Evolutionary conservation across 2,888 invertebrate species (phyloP), one percentile per base, ranked within the genome.

Genomic region (Exocentrus adspersus): DNA sequence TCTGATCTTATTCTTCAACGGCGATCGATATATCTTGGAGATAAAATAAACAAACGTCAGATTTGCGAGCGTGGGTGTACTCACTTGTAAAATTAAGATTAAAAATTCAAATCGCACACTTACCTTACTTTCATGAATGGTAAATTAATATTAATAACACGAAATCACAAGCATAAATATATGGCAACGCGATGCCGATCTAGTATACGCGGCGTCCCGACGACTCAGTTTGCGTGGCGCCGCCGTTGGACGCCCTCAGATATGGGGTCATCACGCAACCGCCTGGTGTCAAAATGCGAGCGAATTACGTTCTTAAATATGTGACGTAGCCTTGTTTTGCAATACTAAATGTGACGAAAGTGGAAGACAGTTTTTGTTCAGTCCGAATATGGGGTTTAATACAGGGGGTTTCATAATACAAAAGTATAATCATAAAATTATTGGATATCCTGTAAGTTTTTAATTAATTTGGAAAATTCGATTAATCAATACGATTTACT

Each of bases 131-230:
- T 46, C 20, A 17, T 57, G 46, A 62, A 41, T 48, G 10, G 48
- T 51, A 54, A 46, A 62, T 62, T 62, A 57, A 62, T 62, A 56
- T 56, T 62, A 51, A 62, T 57, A 43, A 41, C 62, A 62, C 62
- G 62, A 56, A 50, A 62, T 48, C 43, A 53, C 45, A 32, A n/a
- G 32, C 59, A 59, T 50, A 60, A 43, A 54, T n/a, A 53, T 32
- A 61, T 61, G 54, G 32, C 53, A 48, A 61, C 60, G 54, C 52
- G 60, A 61, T 16, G 50, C 42, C 50, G 42, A 17, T 41, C 32
- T 51, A 62, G 17, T 28, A 37, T 62, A 51, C 46, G 46, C 51
- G 62, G 54, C 56, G 61, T 24, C 54, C 28, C 51, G 46, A 45
- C 42, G 17, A 60, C 19, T 45, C 46, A 57, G 57, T 30, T 32